phyloP scores from a whole-genome alignment of 2,888 invertebrate species.

The Eutolmus rufibarbis region DNA sequence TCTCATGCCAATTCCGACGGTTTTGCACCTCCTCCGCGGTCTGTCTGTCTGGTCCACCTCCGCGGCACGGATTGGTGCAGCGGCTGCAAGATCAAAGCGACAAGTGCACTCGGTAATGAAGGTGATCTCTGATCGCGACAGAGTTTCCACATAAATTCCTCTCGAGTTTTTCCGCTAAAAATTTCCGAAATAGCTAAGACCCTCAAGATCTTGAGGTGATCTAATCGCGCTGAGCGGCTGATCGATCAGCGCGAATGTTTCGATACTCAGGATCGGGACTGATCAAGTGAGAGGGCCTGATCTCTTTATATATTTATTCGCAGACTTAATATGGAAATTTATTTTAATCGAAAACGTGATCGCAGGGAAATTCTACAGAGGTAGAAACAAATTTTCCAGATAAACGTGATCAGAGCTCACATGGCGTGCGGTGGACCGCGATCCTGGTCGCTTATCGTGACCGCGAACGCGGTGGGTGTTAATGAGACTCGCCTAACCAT shows the following conservation, averaged over 20 bases:
- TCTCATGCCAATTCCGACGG: not conserved
- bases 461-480: not conserved
- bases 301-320: not conserved
- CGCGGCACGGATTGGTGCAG: not conserved
- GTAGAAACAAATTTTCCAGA: not conserved
- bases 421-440: not conserved
- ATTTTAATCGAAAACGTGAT: slow-evolving; percentile 15
- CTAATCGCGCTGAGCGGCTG: not conserved
- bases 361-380: not conserved
- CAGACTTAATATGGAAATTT: not conserved
- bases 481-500: not conserved
- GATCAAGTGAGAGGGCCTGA: slow-evolving; percentile 1
- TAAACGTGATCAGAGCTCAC: not conserved
- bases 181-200: not conserved
- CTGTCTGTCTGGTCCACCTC: not conserved
- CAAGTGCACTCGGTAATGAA: slow-evolving; percentile 6
- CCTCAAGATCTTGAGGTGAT: not conserved
- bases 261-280: not conserved
- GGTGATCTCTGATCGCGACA: not conserved
- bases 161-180: not conserved
- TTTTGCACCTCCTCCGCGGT: not conserved
- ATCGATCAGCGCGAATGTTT: not conserved
- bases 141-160: not conserved
- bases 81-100: slow-evolving; percentile 3
- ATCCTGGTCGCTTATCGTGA: not conserved